Percentiles rank a stretch among this genome's conserved stretches.
These are phyloP conservation scores for Silurus glanis DNA, from an alignment of 2,113 vertebrate genomes.

Conservation along the genomic window DNA sequence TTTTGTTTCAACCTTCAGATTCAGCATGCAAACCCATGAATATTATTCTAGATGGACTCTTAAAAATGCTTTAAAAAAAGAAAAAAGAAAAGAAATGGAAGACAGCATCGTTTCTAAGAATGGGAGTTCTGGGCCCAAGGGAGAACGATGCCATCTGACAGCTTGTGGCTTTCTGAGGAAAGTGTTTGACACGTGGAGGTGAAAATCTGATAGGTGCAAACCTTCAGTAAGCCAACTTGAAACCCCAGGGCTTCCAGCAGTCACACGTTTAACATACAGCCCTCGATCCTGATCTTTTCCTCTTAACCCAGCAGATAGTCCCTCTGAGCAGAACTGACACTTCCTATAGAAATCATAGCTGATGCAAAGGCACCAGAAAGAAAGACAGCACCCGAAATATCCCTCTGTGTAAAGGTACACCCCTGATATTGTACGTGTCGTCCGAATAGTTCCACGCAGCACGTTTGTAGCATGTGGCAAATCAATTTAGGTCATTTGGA, in stretches of 20 bases:
- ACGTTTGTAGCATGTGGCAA: conserved; percentile 12
- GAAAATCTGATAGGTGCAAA: conserved; percentile 56
- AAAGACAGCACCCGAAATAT: not conserved
- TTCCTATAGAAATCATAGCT: not conserved
- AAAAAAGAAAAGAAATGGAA: conserved; percentile 20
- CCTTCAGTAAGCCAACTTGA: conserved; percentile 49
- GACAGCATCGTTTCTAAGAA: conserved; percentile 41
- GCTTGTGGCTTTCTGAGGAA: conserved; percentile 55
- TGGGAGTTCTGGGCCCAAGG: conserved; percentile 34
- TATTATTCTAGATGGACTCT: not conserved
- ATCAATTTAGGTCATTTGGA: conserved; percentile 50
- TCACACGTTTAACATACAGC: conserved; percentile 48
- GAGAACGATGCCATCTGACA: conserved; percentile 50
- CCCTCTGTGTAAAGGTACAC: no score
- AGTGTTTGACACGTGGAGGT: conserved; percentile 45
- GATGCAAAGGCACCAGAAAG: not conserved
- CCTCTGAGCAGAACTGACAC: conserved; percentile 4
- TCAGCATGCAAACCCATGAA: not conserved
- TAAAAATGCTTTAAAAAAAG: conserved; percentile 26
- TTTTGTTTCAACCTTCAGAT: not conserved
- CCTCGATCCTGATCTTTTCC: conserved; percentile 35
- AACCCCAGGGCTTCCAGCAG: conserved; percentile 53
- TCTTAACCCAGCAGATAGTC: conserved; percentile 17
- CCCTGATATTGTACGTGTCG: not conserved
- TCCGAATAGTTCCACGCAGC: conserved; percentile 46